Base-by-base conservation (phyloP, 2,797 vertebrate genomes). In the Morelia viridis region DNA sequence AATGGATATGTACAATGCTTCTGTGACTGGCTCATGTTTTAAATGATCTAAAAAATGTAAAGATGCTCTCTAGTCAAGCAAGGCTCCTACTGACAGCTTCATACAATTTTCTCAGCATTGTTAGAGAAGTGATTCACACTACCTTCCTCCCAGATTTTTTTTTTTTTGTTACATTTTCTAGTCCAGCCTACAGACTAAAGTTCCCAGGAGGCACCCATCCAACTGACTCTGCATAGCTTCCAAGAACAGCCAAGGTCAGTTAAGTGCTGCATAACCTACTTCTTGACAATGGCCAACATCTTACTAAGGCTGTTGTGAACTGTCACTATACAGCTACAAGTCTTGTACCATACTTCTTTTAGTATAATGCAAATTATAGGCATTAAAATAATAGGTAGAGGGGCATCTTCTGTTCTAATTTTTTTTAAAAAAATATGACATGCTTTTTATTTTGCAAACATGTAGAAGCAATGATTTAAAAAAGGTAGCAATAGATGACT, bases 271-370 rank as follows among this genome's bases (percentile, higher is more conserved):
- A 53, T 8, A 5, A 50, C 60, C 65, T 31, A 60, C 17, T 58
- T 58, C 31, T 31, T 58, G 62, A 87, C 24, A 58, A 91, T 41
- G 64, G 62, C 15, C 62, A 58, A 26, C 50, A 58, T 19, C 22
- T 31, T 46, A 71, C 13, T 53, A 68, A 53, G 56, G 31, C 60
- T 57, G 24, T 41, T 6, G 56, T n/a, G 61, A 93, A 57, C 0
- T 90, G 87, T 76, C 87, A n/a, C 10, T 19, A 57, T 90, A 80
- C 22, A 26, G 5, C 1, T 46, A 35, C 56, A 65, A 35, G 7
- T 22, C 62, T 94, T 89, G 91, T 64, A 17, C 68, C 11, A 62
- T 31, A 57, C 62, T 91, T 85, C 6, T 57, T 91, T 92, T 94
- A 90, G 88, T 46, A 61, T n/a, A 85, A 28, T 2, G n/a, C 0